Conservation (phyloP, 1,140 invertebrate species). For the Rhagoletis pomonella region DNA sequence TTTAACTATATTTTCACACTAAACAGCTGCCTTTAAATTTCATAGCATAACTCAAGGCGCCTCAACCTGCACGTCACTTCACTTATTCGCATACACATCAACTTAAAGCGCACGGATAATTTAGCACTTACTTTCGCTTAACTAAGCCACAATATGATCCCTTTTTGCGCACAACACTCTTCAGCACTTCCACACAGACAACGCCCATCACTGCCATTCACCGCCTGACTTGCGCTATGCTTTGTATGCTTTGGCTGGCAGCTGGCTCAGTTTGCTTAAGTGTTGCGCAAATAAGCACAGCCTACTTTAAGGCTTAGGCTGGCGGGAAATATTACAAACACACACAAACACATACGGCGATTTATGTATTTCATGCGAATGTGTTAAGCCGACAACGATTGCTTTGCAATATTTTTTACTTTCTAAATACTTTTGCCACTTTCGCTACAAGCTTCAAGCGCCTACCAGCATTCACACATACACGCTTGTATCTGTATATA, state of each 20-base stretch:
- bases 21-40: neutral
- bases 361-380: neutral
- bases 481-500: neutral
- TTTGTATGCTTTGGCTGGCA: neutral
- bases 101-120: conserved; percentile 16
- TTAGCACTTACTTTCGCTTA: conserved; percentile 36
- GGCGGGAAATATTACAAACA: neutral
- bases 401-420: conserved; percentile 35
- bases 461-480: neutral
- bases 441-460: conserved; percentile 9
- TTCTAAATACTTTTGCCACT: conserved; percentile 48
- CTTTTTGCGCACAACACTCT: neutral
- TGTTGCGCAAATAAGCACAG: conserved; percentile 35
- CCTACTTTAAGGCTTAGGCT: conserved; percentile 33
- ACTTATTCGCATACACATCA: neutral
- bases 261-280: neutral
- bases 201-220: neutral
- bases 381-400: conserved; percentile 50
- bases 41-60: neutral
- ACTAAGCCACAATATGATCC: conserved; percentile 31
- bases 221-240: neutral
- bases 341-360: neutral
- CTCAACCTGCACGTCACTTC: too few relatives aligned
- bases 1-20: neutral
- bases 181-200: neutral